Evolutionary conservation across 2,888 invertebrate genomes (phyloP), one percentile per base, ranked within the genome.

Genomic region (Machimus atricapillus): DNA sequence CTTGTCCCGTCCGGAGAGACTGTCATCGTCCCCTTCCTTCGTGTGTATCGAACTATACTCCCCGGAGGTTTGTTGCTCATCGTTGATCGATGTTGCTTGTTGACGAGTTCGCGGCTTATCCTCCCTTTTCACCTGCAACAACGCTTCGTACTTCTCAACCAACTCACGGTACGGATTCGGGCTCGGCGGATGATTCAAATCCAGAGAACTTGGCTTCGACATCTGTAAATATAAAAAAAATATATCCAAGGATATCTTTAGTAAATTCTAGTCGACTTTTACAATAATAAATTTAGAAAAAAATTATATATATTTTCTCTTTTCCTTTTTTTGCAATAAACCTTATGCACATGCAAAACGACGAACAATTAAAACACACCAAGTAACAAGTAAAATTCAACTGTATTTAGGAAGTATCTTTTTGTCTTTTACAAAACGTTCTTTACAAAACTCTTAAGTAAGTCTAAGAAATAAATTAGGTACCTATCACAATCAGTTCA

Each of bases 101-200:
- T 91, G 92, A 90, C 93, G 94, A 90, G 89, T 88, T 89, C 93
- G 94, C 90, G 93, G 94, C 79, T 94, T 94, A 19, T 66, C 66
- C 66, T 66, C 66, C 12, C 66, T n/a, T 3, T 66, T 66, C 7
- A 96, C 96, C 91, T 96, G 96, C 43, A 97, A 93, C 85, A 97
- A 93, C 40, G 97, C 97, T 92, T 97, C 97, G 91, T 97, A 97
- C 91, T 97, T 97, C 91, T 97, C 96, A 85, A 97, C 96, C 89
- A 97, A 93, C 87, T 95, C 96, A 90, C 96, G 94, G 92, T 97
- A 97, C 0, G 96, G 95, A 91, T 96, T 96, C 88, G 91, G 92
- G 85, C 89, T 90, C n/a, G 88, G 78, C 27, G 90, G 94, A 88
- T 93, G 93, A 86, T 89, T 90, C 43, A 90, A 82, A 77, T 91